Evolutionary conservation across 2,888 invertebrate species (phyloP).

Genomic region (Spialia ferax): DNA sequence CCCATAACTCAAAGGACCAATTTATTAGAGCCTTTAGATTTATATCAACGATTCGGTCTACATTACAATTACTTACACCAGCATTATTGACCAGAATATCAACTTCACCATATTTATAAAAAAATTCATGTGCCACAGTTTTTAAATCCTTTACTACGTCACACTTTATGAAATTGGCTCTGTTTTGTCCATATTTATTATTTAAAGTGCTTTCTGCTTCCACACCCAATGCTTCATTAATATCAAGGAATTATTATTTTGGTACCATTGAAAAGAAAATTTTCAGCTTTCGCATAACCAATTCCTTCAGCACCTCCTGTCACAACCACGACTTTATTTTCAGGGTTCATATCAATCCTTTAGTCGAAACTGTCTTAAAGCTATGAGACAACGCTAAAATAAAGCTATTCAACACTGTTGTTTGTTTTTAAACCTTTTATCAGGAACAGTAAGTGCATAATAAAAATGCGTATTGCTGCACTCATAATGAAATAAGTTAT

Average conservation of each 20-base stretch:
- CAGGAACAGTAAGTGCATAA: no score
- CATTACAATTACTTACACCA: neutral
- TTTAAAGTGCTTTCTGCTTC: neutral
- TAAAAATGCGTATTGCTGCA: no score
- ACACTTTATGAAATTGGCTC: neutral
- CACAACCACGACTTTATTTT: neutral
- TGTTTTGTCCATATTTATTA: neutral
- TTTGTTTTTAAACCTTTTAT: no score
- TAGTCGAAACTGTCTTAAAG: neutral
- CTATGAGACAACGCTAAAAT: neutral
- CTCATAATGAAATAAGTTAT: no score
- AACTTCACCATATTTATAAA: neutral
- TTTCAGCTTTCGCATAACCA: neutral
- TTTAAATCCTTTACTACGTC: slow-evolving; percentile 2
- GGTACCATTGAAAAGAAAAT: neutral
- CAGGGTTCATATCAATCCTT: neutral
- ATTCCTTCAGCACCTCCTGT: neutral
- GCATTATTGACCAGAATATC: neutral
- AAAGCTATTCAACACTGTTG: no score
- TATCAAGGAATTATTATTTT: neutral
- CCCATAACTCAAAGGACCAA: slow-evolving; percentile 3
- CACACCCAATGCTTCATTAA: neutral
- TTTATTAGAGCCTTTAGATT: slow-evolving; percentile 1
- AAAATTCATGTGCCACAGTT: neutral
- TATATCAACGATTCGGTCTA: neutral